Base-by-base conservation (phyloP, 2,888 invertebrate genomes). In the Linnaemya vulpina region DNA sequence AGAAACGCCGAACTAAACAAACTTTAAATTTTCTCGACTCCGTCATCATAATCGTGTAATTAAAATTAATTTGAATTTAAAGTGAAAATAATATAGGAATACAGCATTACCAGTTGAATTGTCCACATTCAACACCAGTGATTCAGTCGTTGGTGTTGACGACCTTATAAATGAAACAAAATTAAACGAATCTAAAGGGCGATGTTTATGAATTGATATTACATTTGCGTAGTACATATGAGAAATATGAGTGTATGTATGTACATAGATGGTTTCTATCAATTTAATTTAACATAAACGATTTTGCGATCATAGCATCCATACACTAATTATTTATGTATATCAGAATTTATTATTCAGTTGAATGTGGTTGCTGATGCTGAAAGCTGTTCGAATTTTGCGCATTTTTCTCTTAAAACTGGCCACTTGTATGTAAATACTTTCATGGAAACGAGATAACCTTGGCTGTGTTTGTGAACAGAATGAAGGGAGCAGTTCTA, bases 31-130 rank as follows among this genome's bases (percentile, higher is more conserved):
- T 83, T 70, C 67, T 60, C 62, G 40, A 78, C 86, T 85, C 80
- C 87, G 84, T 87, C 87, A 86, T 83, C 73, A 71, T 40, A n/a
- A 40, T 68, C 76, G 81, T 81, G 87, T 86, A 86, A 86, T 81
- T 86, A 30, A 3, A 30, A 81, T 78, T 85, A 84, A 82, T 84
- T 84, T 77, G 22, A 60, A 87, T 73, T 70, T 60, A 62, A 53
- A 70, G 22, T 9, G 68, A 55, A 65, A 65, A 25, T 22, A 65
- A 65, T 11, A 40, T 65, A 25, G 46, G 1, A 25, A 17, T 30
- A 30, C 2, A 30, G 71, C 65, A 53, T 76, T 73, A 84, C 67
- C 80, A 74, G 67, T 68, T 63, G 65, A 67, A 38, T 49, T 49
- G 30, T 60, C 25, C 46, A 68, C n/a, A 73, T 67, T 75, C 60